phyloP scores from a whole-genome alignment of 2,888 invertebrate species.

The Ochropacha duplaris region DNA sequence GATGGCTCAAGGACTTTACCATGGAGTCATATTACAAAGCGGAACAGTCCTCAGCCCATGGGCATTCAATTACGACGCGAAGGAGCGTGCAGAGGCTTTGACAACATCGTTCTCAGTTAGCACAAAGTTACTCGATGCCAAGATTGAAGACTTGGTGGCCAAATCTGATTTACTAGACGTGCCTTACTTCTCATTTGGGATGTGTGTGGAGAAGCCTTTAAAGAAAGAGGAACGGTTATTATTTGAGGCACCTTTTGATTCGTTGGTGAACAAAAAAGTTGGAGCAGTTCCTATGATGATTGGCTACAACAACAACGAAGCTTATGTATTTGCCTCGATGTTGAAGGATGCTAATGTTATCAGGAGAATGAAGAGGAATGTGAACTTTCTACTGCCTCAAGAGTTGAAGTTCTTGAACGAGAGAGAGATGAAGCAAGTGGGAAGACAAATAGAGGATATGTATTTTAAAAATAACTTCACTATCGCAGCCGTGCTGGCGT shows the following conservation, averaged over 20 bases:
- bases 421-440: slow-evolving; percentile 47
- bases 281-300: slow-evolving; percentile 60
- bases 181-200: slow-evolving; percentile 65
- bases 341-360: slow-evolving; percentile 43
- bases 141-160: slow-evolving; percentile 41
- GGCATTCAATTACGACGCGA: slow-evolving; percentile 69
- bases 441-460: slow-evolving; percentile 49
- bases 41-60: slow-evolving; percentile 67
- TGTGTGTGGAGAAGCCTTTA: slow-evolving; percentile 59
- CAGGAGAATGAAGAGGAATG: slow-evolving; percentile 34
- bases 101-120: slow-evolving; percentile 28
- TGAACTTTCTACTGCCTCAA: slow-evolving; percentile 54
- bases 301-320: slow-evolving; percentile 69
- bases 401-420: slow-evolving; percentile 56
- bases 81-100: slow-evolving; percentile 46
- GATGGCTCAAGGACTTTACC: slow-evolving; percentile 54
- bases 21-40: slow-evolving; percentile 70
- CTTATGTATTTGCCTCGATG: slow-evolving; percentile 60
- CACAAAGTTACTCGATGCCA: slow-evolving; percentile 34
- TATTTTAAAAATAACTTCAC: slow-evolving; percentile 59
- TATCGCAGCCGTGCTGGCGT: slow-evolving; percentile 50
- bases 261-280: slow-evolving; percentile 41
- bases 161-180: slow-evolving; percentile 46
- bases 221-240: slow-evolving; percentile 60
- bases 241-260: slow-evolving; percentile 52